Evolutionary conservation across 2,888 invertebrate genomes (phyloP), one percentile per base, ranked within the genome.

Genomic region (Agrochola lota): DNA sequence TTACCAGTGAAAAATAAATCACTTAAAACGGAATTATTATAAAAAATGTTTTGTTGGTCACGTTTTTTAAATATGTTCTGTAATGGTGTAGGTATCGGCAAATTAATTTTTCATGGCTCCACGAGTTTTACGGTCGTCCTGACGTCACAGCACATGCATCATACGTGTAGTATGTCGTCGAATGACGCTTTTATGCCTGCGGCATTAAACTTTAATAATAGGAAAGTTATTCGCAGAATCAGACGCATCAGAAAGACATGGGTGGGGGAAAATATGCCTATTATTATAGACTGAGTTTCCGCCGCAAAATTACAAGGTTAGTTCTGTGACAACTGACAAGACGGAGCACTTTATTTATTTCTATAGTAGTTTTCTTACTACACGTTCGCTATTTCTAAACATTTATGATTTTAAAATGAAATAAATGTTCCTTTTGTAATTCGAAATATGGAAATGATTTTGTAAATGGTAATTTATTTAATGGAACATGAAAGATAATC

Each of bases 81-180:
- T 67, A 66, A 60, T 20, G 52, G 26, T 26, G 8, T 15, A 49
- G 43, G 35, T 46, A 69, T 64, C 15, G 23, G 3, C 30, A 57
- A 68, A 63, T 85, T n/a, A 59, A n/a, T 60, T 72, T 64, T 46
- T n/a, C 46, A 68, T 68, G 23, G 80, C 20, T n/a, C 46, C 67
- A 52, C 26, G 23, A 30, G 59, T 49, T 64, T 73, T 35, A 80
- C 35, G 49, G 30, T 15, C 43, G 26, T 46, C 9, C 7, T 81
- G 69, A 81, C 82, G 75, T 81, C 75, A 74, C n/a, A 35, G 30
- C 17, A 40, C 59, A 59, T 85, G 60, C 62, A 71, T 81, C 71
- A 81, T 52, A 63, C 43, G 30, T 43, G 68, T 62, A 55, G 30
- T 30, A 35, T 35, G 49, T 57, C 55, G 55, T 57, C 23, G 30